Percentiles rank a stretch among this genome's conserved stretches.
Conservation (phyloP, 2,888 invertebrate species). For the Ormyrus nitidulus region DNA sequence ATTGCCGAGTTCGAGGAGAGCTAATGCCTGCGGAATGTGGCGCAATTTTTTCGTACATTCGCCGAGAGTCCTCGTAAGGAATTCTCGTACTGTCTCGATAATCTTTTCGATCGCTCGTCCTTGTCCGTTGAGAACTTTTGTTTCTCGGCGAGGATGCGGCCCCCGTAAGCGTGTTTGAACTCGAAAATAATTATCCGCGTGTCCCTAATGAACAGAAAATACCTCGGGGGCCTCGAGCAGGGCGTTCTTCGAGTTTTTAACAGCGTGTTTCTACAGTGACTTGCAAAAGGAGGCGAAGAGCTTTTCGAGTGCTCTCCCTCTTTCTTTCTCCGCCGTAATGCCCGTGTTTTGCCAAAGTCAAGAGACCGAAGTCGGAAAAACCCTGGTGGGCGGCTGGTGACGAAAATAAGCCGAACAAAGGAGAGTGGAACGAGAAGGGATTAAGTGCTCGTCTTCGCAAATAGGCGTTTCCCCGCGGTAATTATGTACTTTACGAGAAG, state of each 20-base stretch:
- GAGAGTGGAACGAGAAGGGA: conserved; percentile 46
- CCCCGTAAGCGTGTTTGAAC: too few species aligned
- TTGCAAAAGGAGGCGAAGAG: neutral
- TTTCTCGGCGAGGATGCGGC: too few species aligned
- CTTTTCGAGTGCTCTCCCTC: conserved; percentile 8
- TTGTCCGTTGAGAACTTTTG: too few species aligned
- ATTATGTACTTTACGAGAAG: too few species aligned
- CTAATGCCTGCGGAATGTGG: neutral
- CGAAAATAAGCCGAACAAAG: conserved; percentile 31
- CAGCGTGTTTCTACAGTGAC: conserved; percentile 32
- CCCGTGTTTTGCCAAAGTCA: conserved; percentile 51
- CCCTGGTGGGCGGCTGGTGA: conserved; percentile 34
- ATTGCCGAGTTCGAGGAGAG: neutral
- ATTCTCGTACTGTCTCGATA: neutral
- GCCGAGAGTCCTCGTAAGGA: neutral
- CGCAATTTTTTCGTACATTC: neutral
- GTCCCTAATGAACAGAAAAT: conserved; percentile 11
- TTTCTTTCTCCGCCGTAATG: neutral
- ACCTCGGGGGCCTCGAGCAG: neutral
- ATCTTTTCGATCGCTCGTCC: too few species aligned
- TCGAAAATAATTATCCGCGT: neutral
- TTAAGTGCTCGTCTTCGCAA: neutral
- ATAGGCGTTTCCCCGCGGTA: neutral
- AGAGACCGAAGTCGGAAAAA: conserved; percentile 33
- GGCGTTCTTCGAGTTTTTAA: conserved; percentile 22